Conservation (phyloP, 2,113 vertebrate species). For the Halichoerus grypus region DNA sequence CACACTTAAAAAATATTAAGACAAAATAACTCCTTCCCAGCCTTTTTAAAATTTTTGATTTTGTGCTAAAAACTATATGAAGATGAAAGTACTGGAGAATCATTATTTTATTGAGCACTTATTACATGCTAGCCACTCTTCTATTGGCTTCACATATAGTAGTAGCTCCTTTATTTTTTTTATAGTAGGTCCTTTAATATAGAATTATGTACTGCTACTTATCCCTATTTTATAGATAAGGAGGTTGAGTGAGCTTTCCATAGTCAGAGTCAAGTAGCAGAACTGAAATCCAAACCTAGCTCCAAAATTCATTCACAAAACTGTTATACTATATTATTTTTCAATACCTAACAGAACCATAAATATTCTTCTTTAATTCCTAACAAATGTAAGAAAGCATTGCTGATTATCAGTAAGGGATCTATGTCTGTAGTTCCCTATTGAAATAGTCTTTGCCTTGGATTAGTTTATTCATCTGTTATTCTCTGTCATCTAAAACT, state of each 20-base stretch:
- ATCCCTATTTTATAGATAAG: not conserved
- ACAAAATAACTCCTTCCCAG: not conserved
- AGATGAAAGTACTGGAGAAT: not conserved
- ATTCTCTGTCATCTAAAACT: not conserved
- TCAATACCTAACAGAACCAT: not conserved
- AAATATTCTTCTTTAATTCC: not conserved
- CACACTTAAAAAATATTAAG: not conserved
- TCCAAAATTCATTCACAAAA: not conserved
- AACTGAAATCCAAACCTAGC: not conserved
- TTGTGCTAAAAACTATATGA: not conserved
- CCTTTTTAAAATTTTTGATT: not conserved
- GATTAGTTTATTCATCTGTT: not conserved
- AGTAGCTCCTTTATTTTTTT: not conserved
- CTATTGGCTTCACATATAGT: not conserved
- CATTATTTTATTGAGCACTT: not conserved
- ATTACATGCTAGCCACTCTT: not conserved
- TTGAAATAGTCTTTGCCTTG: not conserved
- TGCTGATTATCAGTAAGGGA: not conserved
- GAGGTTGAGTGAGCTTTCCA: not conserved
- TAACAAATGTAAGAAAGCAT: not conserved
- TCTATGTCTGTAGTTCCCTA: not conserved
- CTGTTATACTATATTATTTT: not conserved
- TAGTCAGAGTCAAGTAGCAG: not conserved
- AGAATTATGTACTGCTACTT: not conserved
- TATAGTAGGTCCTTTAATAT: not conserved